A percentile compares a stretch with the other conserved stretches of the same genome.
These are phyloP conservation scores for Bos indicus DNA, from an alignment of 2,113 vertebrate species.

Conservation along the genomic window DNA sequence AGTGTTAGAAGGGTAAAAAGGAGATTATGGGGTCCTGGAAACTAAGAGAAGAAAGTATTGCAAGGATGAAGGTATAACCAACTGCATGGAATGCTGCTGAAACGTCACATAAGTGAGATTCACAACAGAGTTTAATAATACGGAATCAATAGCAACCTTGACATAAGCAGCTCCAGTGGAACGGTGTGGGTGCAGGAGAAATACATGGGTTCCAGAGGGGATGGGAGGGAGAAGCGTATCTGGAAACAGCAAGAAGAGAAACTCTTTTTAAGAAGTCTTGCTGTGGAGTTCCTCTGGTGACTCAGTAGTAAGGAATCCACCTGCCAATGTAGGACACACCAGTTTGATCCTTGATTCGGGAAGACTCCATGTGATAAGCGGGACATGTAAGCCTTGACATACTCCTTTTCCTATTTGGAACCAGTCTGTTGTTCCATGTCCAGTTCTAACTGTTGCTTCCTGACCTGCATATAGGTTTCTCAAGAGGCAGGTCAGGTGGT, in stretches of 20 bases:
- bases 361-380: background rate
- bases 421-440: too few species aligned
- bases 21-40: background rate
- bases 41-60: slow-evolving; percentile 7
- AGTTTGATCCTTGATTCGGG: background rate
- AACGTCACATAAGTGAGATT: background rate
- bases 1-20: background rate
- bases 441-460: too few species aligned
- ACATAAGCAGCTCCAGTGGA: background rate
- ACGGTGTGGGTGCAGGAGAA: background rate
- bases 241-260: background rate
- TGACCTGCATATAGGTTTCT: too few species aligned
- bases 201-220: background rate
- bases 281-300: background rate
- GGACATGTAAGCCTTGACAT: background rate
- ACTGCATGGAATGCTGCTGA: background rate
- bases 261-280: background rate
- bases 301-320: background rate
- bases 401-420: too few species aligned
- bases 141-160: background rate
- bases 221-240: background rate
- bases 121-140: background rate
- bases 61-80: background rate
- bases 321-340: background rate
- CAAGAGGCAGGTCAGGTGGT: too few species aligned